These are phyloP conservation scores for Tetramorium bicarinatum DNA, from an alignment of 2,888 invertebrate genomes.

Conservation along the genomic window DNA sequence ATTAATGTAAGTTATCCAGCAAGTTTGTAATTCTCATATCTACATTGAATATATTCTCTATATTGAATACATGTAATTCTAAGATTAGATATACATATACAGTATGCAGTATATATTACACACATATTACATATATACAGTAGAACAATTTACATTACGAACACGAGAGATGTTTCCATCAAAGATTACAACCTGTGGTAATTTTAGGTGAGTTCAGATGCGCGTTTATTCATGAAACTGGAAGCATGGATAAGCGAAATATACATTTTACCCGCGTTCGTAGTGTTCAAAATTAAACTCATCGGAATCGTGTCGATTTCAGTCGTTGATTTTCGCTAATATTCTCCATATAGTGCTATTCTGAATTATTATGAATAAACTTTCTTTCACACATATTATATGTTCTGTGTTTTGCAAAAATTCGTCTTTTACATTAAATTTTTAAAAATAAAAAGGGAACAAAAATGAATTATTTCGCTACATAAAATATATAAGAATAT, in stretches of 20 bases:
- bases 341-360: neutral
- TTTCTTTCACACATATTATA: neutral
- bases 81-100: neutral
- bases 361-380: neutral
- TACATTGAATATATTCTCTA: neutral
- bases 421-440: neutral
- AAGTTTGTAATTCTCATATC: neutral
- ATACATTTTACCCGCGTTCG: neutral
- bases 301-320: neutral
- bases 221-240: constrained; percentile 13
- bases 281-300: constrained; percentile 11
- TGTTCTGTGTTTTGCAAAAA: neutral
- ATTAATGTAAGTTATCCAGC: neutral
- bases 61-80: neutral
- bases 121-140: neutral
- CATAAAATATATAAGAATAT: neutral
- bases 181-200: constrained; percentile 28
- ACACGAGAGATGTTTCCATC: constrained; percentile 9
- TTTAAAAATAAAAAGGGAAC: neutral
- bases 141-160: neutral
- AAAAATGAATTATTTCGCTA: neutral
- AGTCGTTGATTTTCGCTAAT: neutral
- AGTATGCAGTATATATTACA: too few relatives aligned
- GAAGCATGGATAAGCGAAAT: neutral
- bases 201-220: neutral